Evolutionary conservation across 92 coral and sea anemone genomes (phyloP), one percentile per base, ranked within the genome.

Genomic region (Zoanthus sociatus): DNA sequence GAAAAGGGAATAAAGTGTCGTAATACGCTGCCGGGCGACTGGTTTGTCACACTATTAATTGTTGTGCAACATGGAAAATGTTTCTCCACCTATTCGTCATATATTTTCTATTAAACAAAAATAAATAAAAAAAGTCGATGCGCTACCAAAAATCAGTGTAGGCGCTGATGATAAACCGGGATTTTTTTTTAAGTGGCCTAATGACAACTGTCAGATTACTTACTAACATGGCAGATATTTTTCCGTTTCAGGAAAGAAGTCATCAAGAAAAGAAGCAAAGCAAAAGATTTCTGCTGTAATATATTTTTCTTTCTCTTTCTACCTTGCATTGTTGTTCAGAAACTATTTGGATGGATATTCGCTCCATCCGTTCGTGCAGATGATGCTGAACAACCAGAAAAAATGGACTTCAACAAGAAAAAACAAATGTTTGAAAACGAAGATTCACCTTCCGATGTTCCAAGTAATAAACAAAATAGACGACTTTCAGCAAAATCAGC

Each of bases 181-280:
- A 26, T 26, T 26, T 26, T 26, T 26, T 26, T 26, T 26, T 26
- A 26, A 26, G 26, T 26, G 26, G 26, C 26, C 26, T 37, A 37
- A 37, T 37, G 42, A 37, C 42, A 37, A 37, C 42, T 37, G 42
- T 37, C 42, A 37, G 42, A 37, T 1, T 37, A 37, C 42, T 18
- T 53, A 48, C 16, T 45, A 63, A 72, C 32, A 13, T 9, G 8
- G 18, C 10, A 13, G 13, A 15, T 63, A 5, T 48, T 72, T 63
- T 79, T 21, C n/a, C 26, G 31, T 63, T 88, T 42, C 92, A 96
- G 98, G 64, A 95, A 94, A 21, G 90, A 94, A 63, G 95, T 96
- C 10, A 86, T 95, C 46, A 92, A 94, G 84, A 94, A 93, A 46
- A 87, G 98, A 78, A 95, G 94, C 94, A 96, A 96, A 87, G 83